Evolutionary conservation across 2,888 invertebrate genomes (phyloP).

Genomic region (Lycocerus yunnanus): DNA sequence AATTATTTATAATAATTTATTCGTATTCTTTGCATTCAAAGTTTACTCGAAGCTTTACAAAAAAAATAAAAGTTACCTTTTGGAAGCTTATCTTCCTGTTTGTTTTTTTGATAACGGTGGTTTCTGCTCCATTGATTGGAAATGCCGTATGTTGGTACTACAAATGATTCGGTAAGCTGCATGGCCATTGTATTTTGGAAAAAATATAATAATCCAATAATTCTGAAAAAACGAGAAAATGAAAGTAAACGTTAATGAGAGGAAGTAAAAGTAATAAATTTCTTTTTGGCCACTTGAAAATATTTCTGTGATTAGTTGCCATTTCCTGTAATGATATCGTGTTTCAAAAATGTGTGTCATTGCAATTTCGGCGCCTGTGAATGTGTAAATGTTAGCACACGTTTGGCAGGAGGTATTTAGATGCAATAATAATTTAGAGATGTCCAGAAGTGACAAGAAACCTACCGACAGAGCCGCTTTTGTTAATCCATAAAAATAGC

Average conservation of each 20-base stretch:
- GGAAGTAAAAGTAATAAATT: background rate
- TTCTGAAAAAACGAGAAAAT: background rate
- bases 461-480: slow-evolving; percentile 24
- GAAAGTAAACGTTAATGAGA: background rate
- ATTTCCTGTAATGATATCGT: slow-evolving; percentile 8
- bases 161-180: slow-evolving; percentile 46
- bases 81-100: slow-evolving; percentile 44
- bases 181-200: slow-evolving; percentile 37
- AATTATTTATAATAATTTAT: too few relatives aligned
- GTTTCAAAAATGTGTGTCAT: background rate
- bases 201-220: background rate
- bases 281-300: background rate
- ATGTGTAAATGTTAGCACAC: slow-evolving; percentile 1
- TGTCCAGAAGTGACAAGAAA: slow-evolving; percentile 4
- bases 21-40: too few relatives aligned
- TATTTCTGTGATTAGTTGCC: background rate
- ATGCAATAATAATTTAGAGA: background rate
- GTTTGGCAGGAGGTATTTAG: background rate
- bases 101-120: slow-evolving; percentile 17
- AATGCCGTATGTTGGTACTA: slow-evolving; percentile 43
- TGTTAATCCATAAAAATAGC: slow-evolving; percentile 25
- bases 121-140: slow-evolving; percentile 42
- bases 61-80: slow-evolving; percentile 43
- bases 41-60: too few relatives aligned
- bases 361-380: slow-evolving; percentile 10